Evolutionary conservation across 2,888 invertebrate species (phyloP), one percentile per base, ranked within the genome.

Genomic region (Leptarthrus brevirostris): DNA sequence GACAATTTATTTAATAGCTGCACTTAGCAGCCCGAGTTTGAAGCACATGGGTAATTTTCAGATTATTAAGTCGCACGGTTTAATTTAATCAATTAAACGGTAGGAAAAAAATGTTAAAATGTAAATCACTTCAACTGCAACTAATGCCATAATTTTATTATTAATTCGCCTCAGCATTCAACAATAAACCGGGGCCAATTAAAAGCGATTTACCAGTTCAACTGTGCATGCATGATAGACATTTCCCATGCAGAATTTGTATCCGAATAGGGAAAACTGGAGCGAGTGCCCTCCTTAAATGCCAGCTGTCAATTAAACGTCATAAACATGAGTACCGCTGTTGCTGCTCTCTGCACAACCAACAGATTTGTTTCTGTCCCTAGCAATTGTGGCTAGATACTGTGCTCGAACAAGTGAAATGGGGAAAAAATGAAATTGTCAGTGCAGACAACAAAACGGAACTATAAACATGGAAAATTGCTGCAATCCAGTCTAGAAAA

Each of bases 291-390:
- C 52, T 69, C 69, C 34, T 34, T 34, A 69, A 69, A 69, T 69
- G 69, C 69, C 69, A 69, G 34, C 69, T 69, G 69, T 69, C 69
- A 69, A 69, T 69, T 69, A 69, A 52, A 69, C 52, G 69, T 69
- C 69, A 69, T 69, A 69, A 69, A 69, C 69, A 69, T 69, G 52
- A 69, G 52, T 24, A 16, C 24, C 26, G 52, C 26, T 26, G 54
- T 54, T 8, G 49, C 18, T n/a, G 49, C 49, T 14, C 8, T 1
- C n/a, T 40, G 40, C n/a, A 12, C 40, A 12, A 0, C 40, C 40
- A 12, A 0, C 40, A n/a, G n/a, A 1, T 40, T 12, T 40, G 8
- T 40, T 12, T 40, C 1, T 40, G 40, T 40, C 58, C 34, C 58
- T 36, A 12, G n/a, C 18, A 56, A 56, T 56, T 56, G 58, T 16